A percentile compares a stretch with the other conserved stretches of the same genome.
Evolutionary conservation across 1,140 invertebrate species (phyloP).

Genomic region (Callitettix versicolor): DNA sequence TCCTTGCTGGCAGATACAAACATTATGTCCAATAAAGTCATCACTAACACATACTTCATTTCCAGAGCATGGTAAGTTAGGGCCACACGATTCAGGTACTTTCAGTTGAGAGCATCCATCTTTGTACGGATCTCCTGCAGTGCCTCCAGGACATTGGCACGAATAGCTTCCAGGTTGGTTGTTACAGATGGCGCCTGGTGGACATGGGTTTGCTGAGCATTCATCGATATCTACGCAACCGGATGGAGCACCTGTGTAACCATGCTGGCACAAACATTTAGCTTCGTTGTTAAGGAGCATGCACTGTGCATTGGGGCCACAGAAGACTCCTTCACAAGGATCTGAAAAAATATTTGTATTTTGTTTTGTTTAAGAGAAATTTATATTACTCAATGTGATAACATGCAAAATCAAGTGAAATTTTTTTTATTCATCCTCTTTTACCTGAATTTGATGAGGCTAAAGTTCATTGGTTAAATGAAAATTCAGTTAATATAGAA

Average conservation of each 20-base stretch:
- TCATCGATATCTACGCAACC: slow-evolving; percentile 84
- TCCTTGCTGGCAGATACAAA: slow-evolving; percentile 79
- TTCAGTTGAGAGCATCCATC: slow-evolving; percentile 56
- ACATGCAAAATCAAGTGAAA: too few species aligned
- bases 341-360: too few species aligned
- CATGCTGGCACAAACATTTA: slow-evolving; percentile 69
- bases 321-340: slow-evolving; percentile 77
- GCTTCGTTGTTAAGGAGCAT: slow-evolving; percentile 72
- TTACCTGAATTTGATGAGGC: too few species aligned
- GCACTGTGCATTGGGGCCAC: slow-evolving; percentile 80
- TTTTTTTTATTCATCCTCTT: too few species aligned
- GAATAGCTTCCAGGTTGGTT: slow-evolving; percentile 77
- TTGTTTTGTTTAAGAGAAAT: too few species aligned
- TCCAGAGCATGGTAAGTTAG: slow-evolving; percentile 60
- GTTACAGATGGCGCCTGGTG: slow-evolving; percentile 69
- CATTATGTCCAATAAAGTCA: slow-evolving; percentile 55
- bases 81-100: slow-evolving; percentile 52
- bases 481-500: too few species aligned
- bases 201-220: slow-evolving; percentile 65
- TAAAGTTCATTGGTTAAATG: too few species aligned
- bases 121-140: slow-evolving; percentile 55
- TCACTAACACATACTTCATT: slow-evolving; percentile 77
- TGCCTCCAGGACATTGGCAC: slow-evolving; percentile 73
- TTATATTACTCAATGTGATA: too few species aligned
- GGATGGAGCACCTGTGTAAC: slow-evolving; percentile 58